These are phyloP conservation scores for Ceyx cyanopectus DNA, from an alignment of 2,113 vertebrate species.

Conservation along the genomic window DNA sequence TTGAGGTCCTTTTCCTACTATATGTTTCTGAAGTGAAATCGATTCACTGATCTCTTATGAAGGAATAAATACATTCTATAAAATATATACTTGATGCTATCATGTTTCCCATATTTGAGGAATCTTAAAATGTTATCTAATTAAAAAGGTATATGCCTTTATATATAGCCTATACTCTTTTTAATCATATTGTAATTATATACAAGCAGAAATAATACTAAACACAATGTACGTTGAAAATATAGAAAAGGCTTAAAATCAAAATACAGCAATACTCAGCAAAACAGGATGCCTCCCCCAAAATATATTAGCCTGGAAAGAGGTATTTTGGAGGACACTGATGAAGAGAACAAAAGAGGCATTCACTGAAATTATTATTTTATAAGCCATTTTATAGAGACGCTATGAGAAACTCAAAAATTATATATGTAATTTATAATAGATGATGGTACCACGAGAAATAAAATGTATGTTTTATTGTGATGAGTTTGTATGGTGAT, in stretches of 20 bases:
- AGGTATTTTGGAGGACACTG: not conserved
- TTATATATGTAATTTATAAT: not conserved
- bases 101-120: not conserved
- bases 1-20: conserved; percentile 1
- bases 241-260: not conserved
- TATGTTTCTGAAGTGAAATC: not conserved
- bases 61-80: not conserved
- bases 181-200: not conserved
- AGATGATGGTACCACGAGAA: not conserved
- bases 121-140: not conserved
- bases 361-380: not conserved
- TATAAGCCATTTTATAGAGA: not conserved
- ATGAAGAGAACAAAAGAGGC: not conserved
- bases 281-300: not conserved
- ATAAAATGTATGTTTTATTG: not conserved
- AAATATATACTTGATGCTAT: not conserved
- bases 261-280: not conserved
- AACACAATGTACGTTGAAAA: not conserved
- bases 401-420: not conserved
- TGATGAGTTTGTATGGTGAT: not conserved
- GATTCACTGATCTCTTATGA: not conserved
- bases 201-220: not conserved
- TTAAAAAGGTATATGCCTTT: not conserved
- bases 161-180: not conserved
- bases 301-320: not conserved